Base-by-base conservation (phyloP, 2,888 invertebrate genomes). In the Acleris laterana region DNA sequence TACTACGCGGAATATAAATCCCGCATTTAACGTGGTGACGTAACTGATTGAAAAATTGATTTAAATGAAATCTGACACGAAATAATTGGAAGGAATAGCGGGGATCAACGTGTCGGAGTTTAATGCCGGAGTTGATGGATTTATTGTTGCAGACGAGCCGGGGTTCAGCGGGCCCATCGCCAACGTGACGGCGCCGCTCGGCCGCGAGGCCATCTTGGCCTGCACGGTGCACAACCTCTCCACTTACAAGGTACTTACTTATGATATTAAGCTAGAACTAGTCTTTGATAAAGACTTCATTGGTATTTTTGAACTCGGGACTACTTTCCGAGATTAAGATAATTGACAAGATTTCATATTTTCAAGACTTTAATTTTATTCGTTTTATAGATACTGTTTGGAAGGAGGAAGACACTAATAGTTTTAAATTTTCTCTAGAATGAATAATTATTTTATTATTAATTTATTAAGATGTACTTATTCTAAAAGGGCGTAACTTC, bases 211-310 rank as follows among this genome's bases (percentile, higher is more conserved):
- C 6, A 94, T 96, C 60, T 94, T 98, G 60, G 95, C 96, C 57
- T 98, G 97, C 83, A 93, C 95, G 59, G 97, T 98, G 9, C 96
- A 97, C 85, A 96, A 97, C 86, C 94, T 98, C 68, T 96, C 95
- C 65, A 94, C 95, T 19, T 98, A 96, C 83, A 97, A 97, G 96
- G 97, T 97, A 91, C 84, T 6, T 53, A 13, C 13, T n/a, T 11
- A 32, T 17, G 9, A 52, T 16, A 1, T 48, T 32, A 11, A 11
- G 11, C 32, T 32, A 11, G 3, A 32, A 11, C 32, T 32, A 11
- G 32, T 32, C 11, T 32, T 32, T 9, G 32, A 11, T 3, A 9
- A 32, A 32, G 32, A 9, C 32, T 32, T 32, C 9, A 9, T 32
- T 32, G 1, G 32, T 9, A 9, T 32, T 3, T 28, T 28, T 11